These are phyloP conservation scores for Heterochromis multidens DNA, from an alignment of 2,113 vertebrate genomes.

Conservation along the genomic window DNA sequence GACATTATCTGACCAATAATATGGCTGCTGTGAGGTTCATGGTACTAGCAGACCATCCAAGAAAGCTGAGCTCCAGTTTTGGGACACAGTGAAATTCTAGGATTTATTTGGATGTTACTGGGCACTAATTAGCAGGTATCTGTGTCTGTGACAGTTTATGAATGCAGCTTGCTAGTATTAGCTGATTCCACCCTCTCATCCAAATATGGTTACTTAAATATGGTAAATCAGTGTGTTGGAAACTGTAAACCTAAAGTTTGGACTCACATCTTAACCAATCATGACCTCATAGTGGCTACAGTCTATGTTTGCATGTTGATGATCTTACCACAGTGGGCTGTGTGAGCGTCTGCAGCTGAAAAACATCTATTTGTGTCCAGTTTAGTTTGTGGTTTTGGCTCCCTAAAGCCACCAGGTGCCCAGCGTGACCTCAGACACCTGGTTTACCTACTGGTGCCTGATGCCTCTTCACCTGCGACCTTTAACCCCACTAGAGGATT, in stretches of 20 bases:
- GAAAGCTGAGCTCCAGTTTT: neutral
- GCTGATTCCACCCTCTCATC: neutral
- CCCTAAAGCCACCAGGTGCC: neutral
- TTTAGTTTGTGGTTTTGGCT: neutral
- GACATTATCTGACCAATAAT: neutral
- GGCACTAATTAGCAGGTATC: neutral
- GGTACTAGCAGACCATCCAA: neutral
- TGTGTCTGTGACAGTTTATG: neutral
- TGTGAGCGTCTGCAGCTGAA: neutral
- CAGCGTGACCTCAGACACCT: constrained; percentile 13
- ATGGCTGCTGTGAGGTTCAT: neutral
- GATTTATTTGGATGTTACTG: neutral
- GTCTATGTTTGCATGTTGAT: neutral
- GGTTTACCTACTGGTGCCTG: constrained; percentile 25
- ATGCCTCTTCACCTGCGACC: constrained; percentile 27
- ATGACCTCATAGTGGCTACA: neutral
- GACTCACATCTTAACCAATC: neutral
- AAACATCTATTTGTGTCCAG: neutral
- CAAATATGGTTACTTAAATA: neutral
- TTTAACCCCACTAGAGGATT: constrained; percentile 8
- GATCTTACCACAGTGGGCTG: neutral
- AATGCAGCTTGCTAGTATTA: neutral
- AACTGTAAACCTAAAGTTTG: neutral
- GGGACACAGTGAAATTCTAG: neutral
- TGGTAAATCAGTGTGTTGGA: neutral